Conservation (phyloP, 2,888 invertebrate species). For the Cryptus viduatorius region DNA sequence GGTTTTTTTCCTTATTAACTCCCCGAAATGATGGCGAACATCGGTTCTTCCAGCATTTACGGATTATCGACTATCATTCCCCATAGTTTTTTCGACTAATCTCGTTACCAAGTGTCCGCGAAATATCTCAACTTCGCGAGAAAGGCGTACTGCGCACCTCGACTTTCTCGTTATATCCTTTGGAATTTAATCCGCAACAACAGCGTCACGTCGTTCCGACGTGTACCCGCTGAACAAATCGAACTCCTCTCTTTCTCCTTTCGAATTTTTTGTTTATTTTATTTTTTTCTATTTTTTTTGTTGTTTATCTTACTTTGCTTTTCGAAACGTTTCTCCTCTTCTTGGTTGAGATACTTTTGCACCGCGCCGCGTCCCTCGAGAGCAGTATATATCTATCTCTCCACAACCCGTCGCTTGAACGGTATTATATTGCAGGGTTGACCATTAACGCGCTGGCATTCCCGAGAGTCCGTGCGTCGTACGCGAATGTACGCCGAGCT, state of each 20-base stretch:
- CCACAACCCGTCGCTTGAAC: slow-evolving; percentile 27
- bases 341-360: not conserved
- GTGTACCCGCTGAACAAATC: not conserved
- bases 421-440: slow-evolving; percentile 59
- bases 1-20: not conserved
- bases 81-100: not conserved
- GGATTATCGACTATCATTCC: not conserved
- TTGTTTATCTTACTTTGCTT: not conserved
- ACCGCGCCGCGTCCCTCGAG: not conserved
- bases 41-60: not conserved
- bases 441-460: slow-evolving; percentile 80
- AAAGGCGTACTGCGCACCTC: not conserved
- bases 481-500: slow-evolving; percentile 67
- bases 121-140: slow-evolving; percentile 4
- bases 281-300: no score
- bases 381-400: slow-evolving; percentile 2
- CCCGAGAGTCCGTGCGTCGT: slow-evolving; percentile 74
- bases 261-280: not conserved
- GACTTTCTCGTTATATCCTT: not conserved
- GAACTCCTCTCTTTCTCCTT: slow-evolving; percentile 10
- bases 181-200: slow-evolving; percentile 40
- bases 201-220: not conserved
- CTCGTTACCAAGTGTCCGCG: slow-evolving; percentile 4
- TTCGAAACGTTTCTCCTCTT: not conserved
- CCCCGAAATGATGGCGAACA: not conserved